Evolutionary conservation across 1,140 invertebrate species (phyloP).

Genomic region (Heliconius himera): DNA sequence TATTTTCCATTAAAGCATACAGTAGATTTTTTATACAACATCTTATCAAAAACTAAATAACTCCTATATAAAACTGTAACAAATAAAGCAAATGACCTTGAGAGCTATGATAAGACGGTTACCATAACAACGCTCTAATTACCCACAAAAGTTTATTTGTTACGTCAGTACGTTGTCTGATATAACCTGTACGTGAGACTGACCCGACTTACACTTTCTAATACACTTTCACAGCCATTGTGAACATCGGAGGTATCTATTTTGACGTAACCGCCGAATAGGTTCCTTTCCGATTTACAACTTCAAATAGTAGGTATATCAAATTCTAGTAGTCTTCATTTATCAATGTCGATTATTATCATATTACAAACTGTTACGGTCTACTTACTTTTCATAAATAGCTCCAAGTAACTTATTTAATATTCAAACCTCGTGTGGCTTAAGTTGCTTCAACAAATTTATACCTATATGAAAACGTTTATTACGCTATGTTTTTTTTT

Average conservation of each 20-base stretch:
- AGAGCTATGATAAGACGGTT: conserved; percentile 35
- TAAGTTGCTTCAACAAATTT: not conserved
- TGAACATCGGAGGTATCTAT: conserved; percentile 40
- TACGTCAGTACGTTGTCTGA: conserved; percentile 71
- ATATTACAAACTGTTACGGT: not conserved
- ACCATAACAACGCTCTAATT: conserved; percentile 68
- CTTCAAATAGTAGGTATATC: not conserved
- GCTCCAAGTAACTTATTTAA: not conserved
- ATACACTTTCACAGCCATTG: conserved; percentile 77
- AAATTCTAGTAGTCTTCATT: not conserved
- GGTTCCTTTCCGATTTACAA: not conserved
- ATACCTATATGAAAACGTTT: not conserved
- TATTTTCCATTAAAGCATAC: no score
- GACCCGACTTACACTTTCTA: conserved; percentile 75
- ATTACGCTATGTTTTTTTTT: not conserved
- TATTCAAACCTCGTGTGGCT: conserved; percentile 4
- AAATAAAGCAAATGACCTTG: conserved; percentile 40
- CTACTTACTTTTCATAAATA: conserved; percentile 10
- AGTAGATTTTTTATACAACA: not conserved
- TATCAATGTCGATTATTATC: conserved; percentile 9
- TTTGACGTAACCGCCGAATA: conserved; percentile 43
- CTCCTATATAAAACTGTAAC: not conserved
- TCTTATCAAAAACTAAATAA: not conserved
- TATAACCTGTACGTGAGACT: conserved; percentile 74
- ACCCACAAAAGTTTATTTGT: conserved; percentile 70